Base-by-base conservation (phyloP, 2,113 vertebrate genomes). In the Psammodynastes pulverulentus region DNA sequence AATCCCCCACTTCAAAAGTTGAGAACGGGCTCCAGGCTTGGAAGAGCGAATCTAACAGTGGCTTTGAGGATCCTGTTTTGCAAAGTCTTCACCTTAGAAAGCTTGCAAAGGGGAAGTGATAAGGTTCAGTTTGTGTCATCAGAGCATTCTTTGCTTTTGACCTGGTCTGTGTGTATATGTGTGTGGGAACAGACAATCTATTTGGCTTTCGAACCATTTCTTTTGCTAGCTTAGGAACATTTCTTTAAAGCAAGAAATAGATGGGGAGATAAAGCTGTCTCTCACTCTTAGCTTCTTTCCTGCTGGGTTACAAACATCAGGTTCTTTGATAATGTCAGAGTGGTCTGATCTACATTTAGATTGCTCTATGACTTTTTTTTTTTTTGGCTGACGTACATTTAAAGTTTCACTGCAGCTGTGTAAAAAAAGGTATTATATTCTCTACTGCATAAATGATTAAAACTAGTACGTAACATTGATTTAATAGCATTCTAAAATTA, bases 401-500 rank as follows among this genome's bases (percentile, higher is more conserved):
- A 23, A 88, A 94, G 21, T 94, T 94, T 93, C 87, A 92, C 95
- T 95, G 93, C 95, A 95, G 92, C 92, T 94, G 92, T 94, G 94
- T 93, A 95, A 95, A 96, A 92, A 96, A 96, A 91, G 92, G 93
- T 96, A 94, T 96, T 90, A 93, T 91, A 96, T 96, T 89, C 19
- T 95, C 86, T 94, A 95, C 90, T 97, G 72, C 34, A 21, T 9
- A 79, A 79, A 79, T 96, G 97, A 97, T 97, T 97, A 98, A 98
- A 97, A 92, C 48, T 48, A 95, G 91, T 88, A 79, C 21, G 8
- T 94, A 94, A 58, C 95, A 97, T 97, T 97, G 96, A 97, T 97
- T 97, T 97, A 96, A 97, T 97, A 97, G 96, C 97, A 97, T 94
- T 94, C 95, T 97, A 96, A 96, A 95, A 89, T 95, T 96, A 90